Evolutionary conservation across 2,888 invertebrate species (phyloP).

Genomic region (Ptilodon capucinus): DNA sequence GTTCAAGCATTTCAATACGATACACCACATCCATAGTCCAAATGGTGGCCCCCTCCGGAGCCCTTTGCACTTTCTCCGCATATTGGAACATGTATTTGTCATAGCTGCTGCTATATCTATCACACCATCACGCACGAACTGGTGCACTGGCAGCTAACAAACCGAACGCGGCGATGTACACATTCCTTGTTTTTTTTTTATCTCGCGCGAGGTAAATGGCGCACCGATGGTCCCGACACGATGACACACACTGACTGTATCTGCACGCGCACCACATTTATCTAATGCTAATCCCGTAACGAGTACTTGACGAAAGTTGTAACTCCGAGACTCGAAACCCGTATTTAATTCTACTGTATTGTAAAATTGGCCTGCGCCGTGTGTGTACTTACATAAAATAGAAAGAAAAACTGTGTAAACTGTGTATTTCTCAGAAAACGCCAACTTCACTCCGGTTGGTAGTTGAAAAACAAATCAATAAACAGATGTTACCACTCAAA

Average conservation of each 20-base stretch:
- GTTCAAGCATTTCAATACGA: conserved; percentile 58
- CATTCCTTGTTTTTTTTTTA: conserved; percentile 70
- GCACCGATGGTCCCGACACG: conserved; percentile 67
- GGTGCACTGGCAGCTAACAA: conserved; percentile 47
- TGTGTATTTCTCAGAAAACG: conserved; percentile 60
- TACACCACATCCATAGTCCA: conserved; percentile 66
- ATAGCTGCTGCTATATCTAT: conserved; percentile 53
- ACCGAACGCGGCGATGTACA: conserved; percentile 51
- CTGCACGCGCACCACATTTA: conserved; percentile 47
- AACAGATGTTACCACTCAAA: conserved; percentile 16
- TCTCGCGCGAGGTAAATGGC: conserved; percentile 65
- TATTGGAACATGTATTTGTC: conserved; percentile 54
- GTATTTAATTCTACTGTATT: conserved; percentile 40
- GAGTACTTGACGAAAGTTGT: conserved; percentile 32
- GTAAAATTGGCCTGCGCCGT: conserved; percentile 50
- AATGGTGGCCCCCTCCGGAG: conserved; percentile 54
- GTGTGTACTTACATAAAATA: conserved; percentile 69
- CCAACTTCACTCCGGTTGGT: conserved; percentile 64
- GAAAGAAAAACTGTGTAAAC: conserved; percentile 65
- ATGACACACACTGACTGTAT: conserved; percentile 67
- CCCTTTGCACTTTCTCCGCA: conserved; percentile 56
- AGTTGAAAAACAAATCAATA: conserved; percentile 30
- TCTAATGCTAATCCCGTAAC: conserved; percentile 33
- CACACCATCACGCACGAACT: conserved; percentile 68
- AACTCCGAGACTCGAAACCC: conserved; percentile 35